A percentile compares a stretch with the other conserved stretches of the same genome.
Evolutionary conservation across 2,113 vertebrate genomes (phyloP).

Genomic region (Dipodomys merriami): DNA sequence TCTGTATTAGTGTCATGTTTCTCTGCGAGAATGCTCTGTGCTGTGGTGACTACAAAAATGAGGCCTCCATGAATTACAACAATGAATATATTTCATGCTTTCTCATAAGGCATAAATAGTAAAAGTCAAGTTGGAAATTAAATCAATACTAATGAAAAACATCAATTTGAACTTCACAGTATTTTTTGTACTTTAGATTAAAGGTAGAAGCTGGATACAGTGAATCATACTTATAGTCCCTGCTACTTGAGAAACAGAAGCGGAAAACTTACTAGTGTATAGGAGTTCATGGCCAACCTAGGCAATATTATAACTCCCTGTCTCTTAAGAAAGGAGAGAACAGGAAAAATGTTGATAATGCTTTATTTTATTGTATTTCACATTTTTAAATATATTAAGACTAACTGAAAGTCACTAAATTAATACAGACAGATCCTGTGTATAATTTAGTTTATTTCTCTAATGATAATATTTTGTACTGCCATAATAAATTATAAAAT

Average conservation of each 20-base stretch:
- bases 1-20: background rate
- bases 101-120: background rate
- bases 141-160: slow-evolving; percentile 13
- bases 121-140: slow-evolving; percentile 40
- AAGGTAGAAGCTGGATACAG: background rate
- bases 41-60: background rate
- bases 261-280: background rate
- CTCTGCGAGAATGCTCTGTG: background rate
- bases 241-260: background rate
- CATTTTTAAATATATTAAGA: background rate
- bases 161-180: slow-evolving; percentile 56
- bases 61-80: background rate
- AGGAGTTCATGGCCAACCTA: background rate
- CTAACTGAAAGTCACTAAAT: background rate
- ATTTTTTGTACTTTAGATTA: background rate
- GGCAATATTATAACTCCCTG: too few relatives aligned
- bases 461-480: background rate
- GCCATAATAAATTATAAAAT: background rate
- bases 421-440: background rate
- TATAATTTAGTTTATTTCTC: background rate
- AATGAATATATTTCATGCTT: background rate
- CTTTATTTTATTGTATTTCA: background rate
- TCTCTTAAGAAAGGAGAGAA: background rate
- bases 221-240: fast-evolving
- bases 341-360: background rate